Evolutionary conservation across 2,888 invertebrate species (phyloP).

Genomic region (Scotopteryx bipunctaria): DNA sequence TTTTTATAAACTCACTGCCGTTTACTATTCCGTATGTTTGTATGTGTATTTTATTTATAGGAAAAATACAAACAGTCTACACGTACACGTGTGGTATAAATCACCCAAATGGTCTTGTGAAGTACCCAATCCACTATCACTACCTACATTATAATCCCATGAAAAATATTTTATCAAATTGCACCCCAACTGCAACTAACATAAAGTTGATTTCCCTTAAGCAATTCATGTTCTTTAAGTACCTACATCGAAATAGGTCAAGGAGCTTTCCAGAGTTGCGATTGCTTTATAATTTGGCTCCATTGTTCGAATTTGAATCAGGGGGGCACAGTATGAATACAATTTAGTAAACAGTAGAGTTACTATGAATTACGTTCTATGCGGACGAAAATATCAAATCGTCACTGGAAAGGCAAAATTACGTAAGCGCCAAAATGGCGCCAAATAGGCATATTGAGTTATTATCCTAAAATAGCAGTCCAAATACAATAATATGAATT

Average conservation of each 20-base stretch:
- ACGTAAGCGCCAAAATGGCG: too few relatives aligned
- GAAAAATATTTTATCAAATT: constrained; percentile 12
- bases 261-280: constrained; percentile 68
- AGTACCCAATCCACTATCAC: constrained; percentile 3
- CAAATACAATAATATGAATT: too few relatives aligned
- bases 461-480: too few relatives aligned
- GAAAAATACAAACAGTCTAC: too few relatives aligned
- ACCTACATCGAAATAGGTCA: constrained; percentile 70
- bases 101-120: too few relatives aligned
- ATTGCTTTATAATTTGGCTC: constrained; percentile 70
- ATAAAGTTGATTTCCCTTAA: constrained; percentile 15
- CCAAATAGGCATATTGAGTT: too few relatives aligned
- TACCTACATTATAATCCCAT: constrained; percentile 3
- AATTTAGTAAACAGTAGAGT: neutral
- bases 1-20: too few relatives aligned
- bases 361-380: too few relatives aligned
- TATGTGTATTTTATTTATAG: too few relatives aligned
- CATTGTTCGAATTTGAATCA: constrained; percentile 72
- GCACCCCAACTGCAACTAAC: constrained; percentile 5
- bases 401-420: too few relatives aligned
- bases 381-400: too few relatives aligned
- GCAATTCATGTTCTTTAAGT: constrained; percentile 19
- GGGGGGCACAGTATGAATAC: constrained; percentile 42
- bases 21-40: too few relatives aligned
- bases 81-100: neutral